Base-by-base conservation (phyloP, 2,797 vertebrate genomes). In the Nyctibius grandis region DNA sequence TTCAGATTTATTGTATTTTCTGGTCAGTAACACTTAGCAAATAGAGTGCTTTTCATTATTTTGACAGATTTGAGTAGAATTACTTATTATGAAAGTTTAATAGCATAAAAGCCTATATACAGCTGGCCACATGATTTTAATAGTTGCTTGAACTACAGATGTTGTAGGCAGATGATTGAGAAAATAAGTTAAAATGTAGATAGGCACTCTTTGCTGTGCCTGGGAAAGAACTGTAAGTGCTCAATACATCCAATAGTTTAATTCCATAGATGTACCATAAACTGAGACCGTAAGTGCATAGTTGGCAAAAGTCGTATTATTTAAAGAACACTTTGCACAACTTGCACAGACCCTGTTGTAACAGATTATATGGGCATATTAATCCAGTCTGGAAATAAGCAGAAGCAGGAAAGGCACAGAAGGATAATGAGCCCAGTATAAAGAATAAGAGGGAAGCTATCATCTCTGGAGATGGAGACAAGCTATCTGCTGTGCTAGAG, bases 321-420 rank as follows among this genome's bases (percentile, higher is more conserved):
- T 75, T 67, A 61, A 84, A 73, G 36, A 85, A 65, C 31, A 48
- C 48, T 93, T 84, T 53, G 50, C 57, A 76, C 47, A 45, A 44
- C 63, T 64, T 72, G 50, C 59, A 88, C 34, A 69, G 50, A 56
- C 5, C 15, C 29, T 17, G 1, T 9, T 68, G n/a, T 12, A 83
- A 73, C 2, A 1, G 70, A 57, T 74, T 50, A n/a, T 12, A 33
- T 3, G 13, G 50, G 47, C 20, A 51, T 0, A 0, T 45, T 51
- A 74, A 70, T 44, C 47, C 28, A 9, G 5, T 7, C 38, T 45
- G 28, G 5, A 91, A 82, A 64, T 7, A 44, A 56, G 48, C 17
- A 91, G 61, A 81, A 94, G 74, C 16, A 68, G 63, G 22, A 78
- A 91, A 93, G 69, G 38, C 57, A 81, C 31, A 61, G 51, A 74